phyloP scores from a whole-genome alignment of 2,888 invertebrate species.

The Lordiphosa fenestrarum region DNA sequence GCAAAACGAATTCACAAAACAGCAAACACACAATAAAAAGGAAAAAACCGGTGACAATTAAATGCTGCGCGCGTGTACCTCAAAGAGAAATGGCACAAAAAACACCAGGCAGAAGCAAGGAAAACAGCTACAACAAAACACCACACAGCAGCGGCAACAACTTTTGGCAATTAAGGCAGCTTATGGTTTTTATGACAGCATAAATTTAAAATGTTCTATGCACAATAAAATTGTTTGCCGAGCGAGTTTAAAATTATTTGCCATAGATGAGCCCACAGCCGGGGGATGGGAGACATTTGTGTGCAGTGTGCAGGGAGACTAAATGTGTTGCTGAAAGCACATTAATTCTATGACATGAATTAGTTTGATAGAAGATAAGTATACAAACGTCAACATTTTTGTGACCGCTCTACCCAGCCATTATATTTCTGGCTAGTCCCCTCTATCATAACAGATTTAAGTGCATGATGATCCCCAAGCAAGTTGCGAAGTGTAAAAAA shows the following conservation, averaged over 20 bases:
- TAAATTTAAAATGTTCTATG: constrained; percentile 70
- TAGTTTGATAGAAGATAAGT: too few relatives aligned
- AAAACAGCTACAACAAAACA: constrained; percentile 15
- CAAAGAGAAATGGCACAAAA: constrained; percentile 48
- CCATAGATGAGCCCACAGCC: constrained; percentile 21
- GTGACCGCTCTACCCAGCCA: too few relatives aligned
- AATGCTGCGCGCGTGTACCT: constrained; percentile 39
- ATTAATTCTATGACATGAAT: too few relatives aligned
- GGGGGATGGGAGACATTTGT: constrained; percentile 10
- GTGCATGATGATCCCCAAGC: too few relatives aligned
- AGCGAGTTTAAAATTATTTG: constrained; percentile 53
- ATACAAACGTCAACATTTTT: too few relatives aligned
- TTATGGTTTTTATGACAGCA: constrained; percentile 74
- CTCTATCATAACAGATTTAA: too few relatives aligned
- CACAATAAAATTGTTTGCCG: constrained; percentile 51
- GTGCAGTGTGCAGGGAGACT: background rate
- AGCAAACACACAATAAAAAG: constrained; percentile 9
- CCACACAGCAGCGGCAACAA: constrained; percentile 38
- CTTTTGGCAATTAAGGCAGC: constrained; percentile 72
- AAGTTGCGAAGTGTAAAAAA: too few relatives aligned
- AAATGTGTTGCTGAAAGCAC: background rate
- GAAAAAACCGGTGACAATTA: constrained; percentile 55
- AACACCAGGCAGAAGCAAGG: constrained; percentile 22
- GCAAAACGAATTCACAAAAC: background rate
- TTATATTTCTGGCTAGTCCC: too few relatives aligned